These are phyloP conservation scores for Menidia beryllina DNA, from an alignment of 2,113 vertebrate genomes.

Conservation along the genomic window DNA sequence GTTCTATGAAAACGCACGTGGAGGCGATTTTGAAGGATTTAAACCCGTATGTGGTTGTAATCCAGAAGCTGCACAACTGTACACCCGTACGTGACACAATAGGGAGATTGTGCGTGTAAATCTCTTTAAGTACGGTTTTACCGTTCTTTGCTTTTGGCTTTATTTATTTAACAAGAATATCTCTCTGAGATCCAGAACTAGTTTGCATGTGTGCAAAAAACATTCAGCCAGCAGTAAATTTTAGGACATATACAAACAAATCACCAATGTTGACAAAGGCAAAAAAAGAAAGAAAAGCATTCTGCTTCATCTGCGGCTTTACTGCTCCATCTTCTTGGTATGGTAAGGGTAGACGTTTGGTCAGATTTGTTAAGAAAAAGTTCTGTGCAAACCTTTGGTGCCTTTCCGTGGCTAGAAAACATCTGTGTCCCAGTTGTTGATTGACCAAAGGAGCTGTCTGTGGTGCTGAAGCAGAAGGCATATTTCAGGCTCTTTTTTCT, in stretches of 20 bases:
- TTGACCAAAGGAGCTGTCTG: background rate
- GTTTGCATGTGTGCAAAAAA: background rate
- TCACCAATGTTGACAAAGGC: background rate
- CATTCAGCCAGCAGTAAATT: background rate
- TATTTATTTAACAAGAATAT: background rate
- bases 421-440: too few relatives aligned
- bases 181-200: background rate
- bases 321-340: background rate
- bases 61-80: constrained; percentile 14
- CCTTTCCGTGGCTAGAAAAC: background rate
- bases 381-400: too few relatives aligned
- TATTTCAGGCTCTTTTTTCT: background rate
- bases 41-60: constrained; percentile 12
- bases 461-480: background rate
- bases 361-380: background rate
- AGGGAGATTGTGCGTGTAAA: constrained; percentile 3
- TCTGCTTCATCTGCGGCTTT: background rate
- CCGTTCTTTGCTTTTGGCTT: background rate
- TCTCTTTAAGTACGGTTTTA: background rate
- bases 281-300: background rate
- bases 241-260: background rate
- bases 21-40: constrained; percentile 22
- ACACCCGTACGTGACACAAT: constrained; percentile 10
- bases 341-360: background rate
- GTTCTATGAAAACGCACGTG: background rate